These are phyloP conservation scores for Ectobius pallidus DNA, from an alignment of 2,888 invertebrate genomes.

Conservation along the genomic window DNA sequence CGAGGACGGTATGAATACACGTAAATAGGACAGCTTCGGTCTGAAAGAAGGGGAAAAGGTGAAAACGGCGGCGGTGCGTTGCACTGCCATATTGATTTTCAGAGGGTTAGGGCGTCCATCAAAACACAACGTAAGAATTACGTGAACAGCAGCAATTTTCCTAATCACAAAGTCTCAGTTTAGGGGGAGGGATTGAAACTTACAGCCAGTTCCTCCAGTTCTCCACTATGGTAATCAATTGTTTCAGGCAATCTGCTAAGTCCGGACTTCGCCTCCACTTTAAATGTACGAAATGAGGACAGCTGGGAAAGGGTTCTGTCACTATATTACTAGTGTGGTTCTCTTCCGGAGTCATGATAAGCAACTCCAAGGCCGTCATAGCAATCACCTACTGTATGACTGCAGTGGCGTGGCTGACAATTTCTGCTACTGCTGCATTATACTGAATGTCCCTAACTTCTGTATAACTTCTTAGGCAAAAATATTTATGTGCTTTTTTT, in stretches of 20 bases:
- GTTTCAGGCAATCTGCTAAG: no score
- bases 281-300: no score
- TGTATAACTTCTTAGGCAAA: no score
- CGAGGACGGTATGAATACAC: slow-evolving; percentile 7
- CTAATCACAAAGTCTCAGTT: not conserved
- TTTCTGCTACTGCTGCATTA: not conserved
- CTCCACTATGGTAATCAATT: not conserved
- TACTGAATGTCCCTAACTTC: no score
- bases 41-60: slow-evolving; percentile 7
- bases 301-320: no score
- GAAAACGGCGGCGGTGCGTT: slow-evolving; percentile 15
- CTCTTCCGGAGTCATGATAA: slow-evolving; percentile 1
- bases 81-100: slow-evolving; percentile 23
- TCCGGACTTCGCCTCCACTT: no score
- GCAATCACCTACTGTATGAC: not conserved
- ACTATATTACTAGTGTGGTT: no score
- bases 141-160: not conserved
- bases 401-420: not conserved
- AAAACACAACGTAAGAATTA: slow-evolving; percentile 6
- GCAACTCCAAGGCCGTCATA: not conserved
- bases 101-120: slow-evolving; percentile 4
- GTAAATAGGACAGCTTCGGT: slow-evolving; percentile 8
- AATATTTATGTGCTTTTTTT: no score
- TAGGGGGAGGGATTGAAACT: not conserved
- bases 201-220: not conserved